Conservation (phyloP, 1,140 invertebrate species). For the Sweltsa coloradensis region DNA sequence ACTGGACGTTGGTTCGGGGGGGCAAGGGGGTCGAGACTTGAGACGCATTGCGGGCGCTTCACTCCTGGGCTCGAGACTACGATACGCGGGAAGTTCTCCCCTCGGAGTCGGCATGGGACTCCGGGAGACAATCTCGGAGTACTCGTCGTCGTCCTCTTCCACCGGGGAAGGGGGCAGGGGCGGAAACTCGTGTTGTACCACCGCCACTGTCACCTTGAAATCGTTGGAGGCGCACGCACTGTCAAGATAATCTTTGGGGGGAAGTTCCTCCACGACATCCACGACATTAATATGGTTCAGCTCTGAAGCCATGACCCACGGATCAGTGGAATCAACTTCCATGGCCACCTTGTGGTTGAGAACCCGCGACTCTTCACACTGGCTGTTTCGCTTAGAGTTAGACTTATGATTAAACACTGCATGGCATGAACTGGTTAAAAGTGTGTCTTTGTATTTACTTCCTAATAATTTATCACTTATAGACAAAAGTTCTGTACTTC, state of each 20-base stretch:
- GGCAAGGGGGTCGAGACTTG: constrained; percentile 44
- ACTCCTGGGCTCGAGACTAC: constrained; percentile 19
- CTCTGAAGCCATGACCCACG: constrained; percentile 5
- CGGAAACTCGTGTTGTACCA: constrained; percentile 51
- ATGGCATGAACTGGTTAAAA: no score
- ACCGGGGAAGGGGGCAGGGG: constrained; percentile 64
- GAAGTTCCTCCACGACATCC: constrained; percentile 5
- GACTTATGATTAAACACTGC: no score
- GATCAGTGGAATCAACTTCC: constrained; percentile 14
- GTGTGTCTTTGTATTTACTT: no score
- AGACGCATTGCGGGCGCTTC: constrained; percentile 19
- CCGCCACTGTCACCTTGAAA: constrained; percentile 39
- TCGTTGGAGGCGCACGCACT: constrained; percentile 37
- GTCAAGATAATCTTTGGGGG: constrained; percentile 19
- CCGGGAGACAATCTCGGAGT: constrained; percentile 48
- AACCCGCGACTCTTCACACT: no score
- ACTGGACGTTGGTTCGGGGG: constrained; percentile 51
- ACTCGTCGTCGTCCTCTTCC: constrained; percentile 61
- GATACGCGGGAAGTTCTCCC: constrained; percentile 25
- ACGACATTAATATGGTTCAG: constrained; percentile 6
- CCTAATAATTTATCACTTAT: no score
- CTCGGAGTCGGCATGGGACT: constrained; percentile 22
- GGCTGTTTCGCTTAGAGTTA: no score
- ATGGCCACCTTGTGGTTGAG: background rate
- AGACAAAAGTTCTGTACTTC: no score